A percentile compares a stretch with the other conserved stretches of the same genome.
These are phyloP conservation scores for Dugesia japonica DNA, from an alignment of 2,888 invertebrate genomes.

Conservation along the genomic window DNA sequence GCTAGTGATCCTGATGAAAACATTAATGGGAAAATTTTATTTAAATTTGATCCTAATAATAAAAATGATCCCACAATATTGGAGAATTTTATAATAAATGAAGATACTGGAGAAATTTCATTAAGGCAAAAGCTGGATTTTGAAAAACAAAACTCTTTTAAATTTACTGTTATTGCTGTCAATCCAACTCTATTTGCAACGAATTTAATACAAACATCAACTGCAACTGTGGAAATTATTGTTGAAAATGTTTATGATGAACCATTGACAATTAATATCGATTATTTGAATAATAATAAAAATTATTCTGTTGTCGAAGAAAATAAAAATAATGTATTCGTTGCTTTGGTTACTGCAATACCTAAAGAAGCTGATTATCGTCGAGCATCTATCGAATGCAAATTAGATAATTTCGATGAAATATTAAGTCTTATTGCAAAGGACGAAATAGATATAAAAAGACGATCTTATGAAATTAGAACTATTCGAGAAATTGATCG, in stretches of 20 bases:
- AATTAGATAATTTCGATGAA: background rate
- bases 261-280: background rate
- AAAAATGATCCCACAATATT: background rate
- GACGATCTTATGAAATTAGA: background rate
- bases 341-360: background rate
- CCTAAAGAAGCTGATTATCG: background rate
- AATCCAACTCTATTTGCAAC: background rate
- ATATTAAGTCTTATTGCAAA: background rate
- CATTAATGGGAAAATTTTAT: background rate
- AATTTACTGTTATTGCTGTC: slow-evolving; percentile 6
- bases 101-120: slow-evolving; percentile 5
- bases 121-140: slow-evolving; percentile 6
- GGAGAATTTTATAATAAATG: background rate
- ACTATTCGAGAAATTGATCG: background rate
- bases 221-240: background rate
- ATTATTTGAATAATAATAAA: slow-evolving; percentile 22
- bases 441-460: background rate
- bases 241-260: slow-evolving; percentile 22
- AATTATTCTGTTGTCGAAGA: background rate
- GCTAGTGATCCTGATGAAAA: background rate
- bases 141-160: background rate
- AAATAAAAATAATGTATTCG: background rate
- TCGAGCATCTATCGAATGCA: background rate
- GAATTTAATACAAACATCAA: background rate
- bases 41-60: background rate